Evolutionary conservation across 2,797 vertebrate genomes (phyloP), one percentile per base, ranked within the genome.

Genomic region (Chaetophractus vellerosus): DNA sequence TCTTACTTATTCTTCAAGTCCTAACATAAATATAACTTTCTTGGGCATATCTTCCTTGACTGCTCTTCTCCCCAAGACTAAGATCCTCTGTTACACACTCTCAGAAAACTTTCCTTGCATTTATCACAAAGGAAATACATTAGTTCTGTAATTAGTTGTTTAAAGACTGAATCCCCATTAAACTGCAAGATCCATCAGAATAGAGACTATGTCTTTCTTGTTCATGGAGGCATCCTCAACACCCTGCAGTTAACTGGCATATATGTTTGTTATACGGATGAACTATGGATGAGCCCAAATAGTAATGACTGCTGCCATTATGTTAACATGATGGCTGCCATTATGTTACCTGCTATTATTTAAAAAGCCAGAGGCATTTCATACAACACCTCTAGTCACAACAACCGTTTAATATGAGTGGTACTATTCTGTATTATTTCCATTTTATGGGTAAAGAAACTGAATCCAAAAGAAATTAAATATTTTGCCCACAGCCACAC

Each of bases 401-500:
- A 74, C 26, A 12, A 79, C 28, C 11, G 76, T 48, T 92, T 93
- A 64, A 75, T 59, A 18, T 38, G 74, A 87, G 66, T n/a, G 50
- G 9, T 28, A 86, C 31, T 36, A 33, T 23, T 69, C 41, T 69
- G 11, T 33, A 88, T 41, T 31, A 55, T n/a, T 83, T 8, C 68
- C 55, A 36, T 50, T 82, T 97, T 83, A 88, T 71, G 88, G 24
- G 88, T 31, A 28, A 64, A 36, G 3, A 93, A 88, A 66, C 50
- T 2, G 10, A 88, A 38, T 45, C 31, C 78, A 52, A 79, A 26
- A 59, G 9, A 80, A 28, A 90, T 48, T 26, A 81, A 92, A 3
- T 36, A 89, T 45, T 36, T 48, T 79, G 82, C 57, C 75, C 74
- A 50, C 69, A 7, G 63, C 52, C 52, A 79, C 57, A 64, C 12